These are phyloP conservation scores for Onchidella celtica DNA, from an alignment of 2,888 invertebrate species.

Conservation along the genomic window DNA sequence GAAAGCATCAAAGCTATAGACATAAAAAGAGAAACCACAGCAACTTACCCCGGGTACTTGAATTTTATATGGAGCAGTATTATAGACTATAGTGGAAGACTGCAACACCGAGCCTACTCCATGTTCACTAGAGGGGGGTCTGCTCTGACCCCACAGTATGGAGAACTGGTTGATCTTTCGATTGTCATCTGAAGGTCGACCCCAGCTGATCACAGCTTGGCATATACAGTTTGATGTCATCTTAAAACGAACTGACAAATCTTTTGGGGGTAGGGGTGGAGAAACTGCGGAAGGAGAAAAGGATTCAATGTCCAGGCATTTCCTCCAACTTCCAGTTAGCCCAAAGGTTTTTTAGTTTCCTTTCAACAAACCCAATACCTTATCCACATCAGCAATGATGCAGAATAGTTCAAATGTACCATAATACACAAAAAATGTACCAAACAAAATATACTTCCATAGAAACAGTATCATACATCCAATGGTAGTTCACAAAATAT, in stretches of 20 bases:
- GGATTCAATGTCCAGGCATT: background rate
- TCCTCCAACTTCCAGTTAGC: too few relatives aligned
- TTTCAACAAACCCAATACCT: too few relatives aligned
- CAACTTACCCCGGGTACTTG: constrained; percentile 42
- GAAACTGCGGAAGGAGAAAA: constrained; percentile 14
- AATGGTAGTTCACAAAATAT: too few relatives aligned
- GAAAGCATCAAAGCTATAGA: too few relatives aligned
- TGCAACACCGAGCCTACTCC: background rate
- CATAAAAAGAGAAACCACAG: too few relatives aligned
- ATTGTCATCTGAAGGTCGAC: background rate
- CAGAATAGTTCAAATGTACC: too few relatives aligned
- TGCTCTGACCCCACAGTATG: constrained; percentile 42
- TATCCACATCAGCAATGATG: too few relatives aligned
- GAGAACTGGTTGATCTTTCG: constrained; percentile 23
- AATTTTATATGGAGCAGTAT: constrained; percentile 30
- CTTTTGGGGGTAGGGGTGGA: constrained; percentile 28
- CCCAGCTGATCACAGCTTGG: constrained; percentile 46
- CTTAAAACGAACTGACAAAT: constrained; percentile 24
- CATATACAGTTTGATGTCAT: constrained; percentile 33
- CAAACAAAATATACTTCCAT: too few relatives aligned
- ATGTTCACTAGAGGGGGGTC: constrained; percentile 7
- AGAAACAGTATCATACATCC: too few relatives aligned
- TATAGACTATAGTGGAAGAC: constrained; percentile 27
- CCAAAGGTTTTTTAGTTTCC: too few relatives aligned
- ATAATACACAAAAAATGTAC: too few relatives aligned